These are phyloP conservation scores for Monopterus albus DNA, from an alignment of 2,113 vertebrate species.

Conservation along the genomic window DNA sequence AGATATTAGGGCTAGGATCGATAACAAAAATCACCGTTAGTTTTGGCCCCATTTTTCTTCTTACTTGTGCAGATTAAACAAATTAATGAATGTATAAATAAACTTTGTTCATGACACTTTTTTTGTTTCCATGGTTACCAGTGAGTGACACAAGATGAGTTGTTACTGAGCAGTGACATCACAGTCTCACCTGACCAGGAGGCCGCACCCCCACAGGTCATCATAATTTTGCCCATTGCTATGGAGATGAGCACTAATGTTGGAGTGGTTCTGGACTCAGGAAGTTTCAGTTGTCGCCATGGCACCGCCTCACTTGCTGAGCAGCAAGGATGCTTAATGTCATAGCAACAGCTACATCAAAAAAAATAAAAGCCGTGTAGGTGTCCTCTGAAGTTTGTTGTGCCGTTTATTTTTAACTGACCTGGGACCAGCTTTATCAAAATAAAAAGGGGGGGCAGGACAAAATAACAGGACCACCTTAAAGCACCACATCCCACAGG, in stretches of 20 bases:
- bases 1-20: no score
- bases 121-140: not conserved
- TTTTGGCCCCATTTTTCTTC: no score
- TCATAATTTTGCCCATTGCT: not conserved
- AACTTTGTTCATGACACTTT: no score
- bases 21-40: no score
- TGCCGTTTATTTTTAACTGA: no score
- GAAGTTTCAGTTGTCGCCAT: not conserved
- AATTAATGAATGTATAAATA: no score
- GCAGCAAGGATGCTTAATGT: not conserved
- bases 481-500: no score
- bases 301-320: not conserved
- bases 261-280: not conserved
- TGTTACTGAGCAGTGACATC: not conserved
- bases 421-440: not conserved
- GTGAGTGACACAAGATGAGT: not conserved
- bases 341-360: conserved; percentile 23
- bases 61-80: no score
- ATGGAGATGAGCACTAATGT: not conserved
- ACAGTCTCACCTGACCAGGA: not conserved
- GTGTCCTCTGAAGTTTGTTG: conserved; percentile 18
- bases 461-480: no score
- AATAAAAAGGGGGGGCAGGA: no score
- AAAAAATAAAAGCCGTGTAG: not conserved
- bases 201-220: not conserved